Evolutionary conservation across 2,797 vertebrate species (phyloP).

Genomic region (Tadarida brasiliensis): DNA sequence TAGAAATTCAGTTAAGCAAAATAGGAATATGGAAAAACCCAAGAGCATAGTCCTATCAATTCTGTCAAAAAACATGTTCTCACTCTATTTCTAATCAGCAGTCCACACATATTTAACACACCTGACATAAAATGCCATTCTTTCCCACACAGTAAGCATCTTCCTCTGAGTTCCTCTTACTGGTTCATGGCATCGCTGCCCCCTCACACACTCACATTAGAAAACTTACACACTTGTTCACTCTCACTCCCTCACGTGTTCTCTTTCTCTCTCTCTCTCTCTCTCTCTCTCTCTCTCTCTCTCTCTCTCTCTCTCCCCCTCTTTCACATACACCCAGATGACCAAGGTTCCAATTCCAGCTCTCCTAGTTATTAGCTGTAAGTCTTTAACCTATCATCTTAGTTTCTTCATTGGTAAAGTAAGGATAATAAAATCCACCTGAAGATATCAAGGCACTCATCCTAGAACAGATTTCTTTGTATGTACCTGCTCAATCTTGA

Average conservation of each 20-base stretch:
- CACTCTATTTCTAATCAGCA: not conserved
- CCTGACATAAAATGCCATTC: not conserved
- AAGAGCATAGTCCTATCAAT: not conserved
- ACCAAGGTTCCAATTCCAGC: not conserved
- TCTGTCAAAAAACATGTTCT: not conserved
- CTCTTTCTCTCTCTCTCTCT: not conserved
- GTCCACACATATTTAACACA: not conserved
- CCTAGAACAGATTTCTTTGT: not conserved
- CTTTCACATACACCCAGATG: not conserved
- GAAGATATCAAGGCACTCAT: not conserved
- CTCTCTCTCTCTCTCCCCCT: not conserved
- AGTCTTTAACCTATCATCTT: not conserved
- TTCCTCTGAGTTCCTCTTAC: not conserved
- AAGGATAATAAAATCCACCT: not conserved
- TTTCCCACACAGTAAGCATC: not conserved
- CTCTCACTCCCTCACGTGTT: too few relatives aligned
- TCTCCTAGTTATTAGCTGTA: not conserved
- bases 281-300: not conserved
- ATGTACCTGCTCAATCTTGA: not conserved
- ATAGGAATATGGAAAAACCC: not conserved
- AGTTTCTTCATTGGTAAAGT: conserved; percentile 11
- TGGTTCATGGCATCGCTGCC: not conserved
- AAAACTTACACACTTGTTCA: not conserved
- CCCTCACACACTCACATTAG: not conserved
- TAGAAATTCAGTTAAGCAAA: not conserved